Evolutionary conservation across 23 tunicate species (phyloP).

Genomic region (Diplosoma virens): DNA sequence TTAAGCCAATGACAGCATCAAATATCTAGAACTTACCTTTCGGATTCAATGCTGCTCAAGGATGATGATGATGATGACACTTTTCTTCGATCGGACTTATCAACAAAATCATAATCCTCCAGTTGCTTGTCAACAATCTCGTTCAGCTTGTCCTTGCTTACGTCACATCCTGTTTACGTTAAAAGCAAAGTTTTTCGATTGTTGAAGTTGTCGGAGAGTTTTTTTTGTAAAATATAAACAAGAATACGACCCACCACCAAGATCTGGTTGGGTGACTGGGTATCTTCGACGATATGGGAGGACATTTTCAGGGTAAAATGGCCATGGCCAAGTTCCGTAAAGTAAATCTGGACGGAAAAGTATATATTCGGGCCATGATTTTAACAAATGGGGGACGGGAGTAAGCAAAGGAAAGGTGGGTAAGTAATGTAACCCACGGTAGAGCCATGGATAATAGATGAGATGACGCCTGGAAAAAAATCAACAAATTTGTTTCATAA

Average conservation of each 20-base stretch:
- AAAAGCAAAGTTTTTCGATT: not conserved
- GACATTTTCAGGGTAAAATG: constrained; percentile 59
- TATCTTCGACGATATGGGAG: constrained; percentile 60
- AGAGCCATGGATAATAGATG: constrained; percentile 70
- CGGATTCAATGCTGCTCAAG: not conserved
- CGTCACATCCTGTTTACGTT: not conserved
- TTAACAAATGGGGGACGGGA: constrained; percentile 54
- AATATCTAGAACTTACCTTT: too few species aligned
- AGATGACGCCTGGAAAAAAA: constrained; percentile 61
- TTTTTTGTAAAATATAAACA: not conserved
- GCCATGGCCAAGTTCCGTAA: constrained; percentile 80
- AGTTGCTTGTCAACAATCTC: constrained; percentile 55
- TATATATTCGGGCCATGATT: constrained; percentile 72
- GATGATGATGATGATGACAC: not conserved
- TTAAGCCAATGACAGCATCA: too few species aligned
- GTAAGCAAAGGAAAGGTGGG: constrained; percentile 93
- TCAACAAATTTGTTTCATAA: too few species aligned
- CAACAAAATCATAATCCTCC: constrained; percentile 17
- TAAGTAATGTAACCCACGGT: constrained; percentile 60
- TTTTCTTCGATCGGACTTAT: not conserved
- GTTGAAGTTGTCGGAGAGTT: too few species aligned
- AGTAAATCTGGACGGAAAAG: constrained; percentile 74
- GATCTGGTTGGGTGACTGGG: constrained; percentile 62
- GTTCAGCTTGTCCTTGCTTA: constrained; percentile 34
- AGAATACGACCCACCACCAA: constrained; percentile 52